These are phyloP conservation scores for Hermaeophaga mercurialis DNA, from an alignment of 2,888 invertebrate genomes.

Conservation along the genomic window DNA sequence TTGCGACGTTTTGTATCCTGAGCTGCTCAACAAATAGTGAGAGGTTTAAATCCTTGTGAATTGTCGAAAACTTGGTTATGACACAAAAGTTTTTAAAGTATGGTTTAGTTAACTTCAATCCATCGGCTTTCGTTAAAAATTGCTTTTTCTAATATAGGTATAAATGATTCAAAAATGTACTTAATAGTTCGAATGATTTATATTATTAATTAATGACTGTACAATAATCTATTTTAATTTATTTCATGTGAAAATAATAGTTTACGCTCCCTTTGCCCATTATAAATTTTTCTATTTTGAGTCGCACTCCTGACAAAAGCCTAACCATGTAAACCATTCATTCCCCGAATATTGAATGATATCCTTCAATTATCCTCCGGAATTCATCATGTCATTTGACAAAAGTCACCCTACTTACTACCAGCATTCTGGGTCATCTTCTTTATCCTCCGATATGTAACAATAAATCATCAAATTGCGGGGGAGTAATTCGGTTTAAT, in stretches of 20 bases:
- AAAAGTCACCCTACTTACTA: conserved; percentile 33
- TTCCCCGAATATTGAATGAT: conserved; percentile 31
- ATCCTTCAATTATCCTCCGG: conserved; percentile 32
- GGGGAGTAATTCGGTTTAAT: conserved; percentile 47
- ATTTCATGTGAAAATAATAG: neutral
- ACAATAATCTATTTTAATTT: no score
- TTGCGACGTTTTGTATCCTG: conserved; percentile 3
- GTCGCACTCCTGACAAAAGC: conserved; percentile 28
- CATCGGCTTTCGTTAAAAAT: neutral
- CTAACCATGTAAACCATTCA: conserved; percentile 33
- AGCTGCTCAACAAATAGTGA: conserved; percentile 14
- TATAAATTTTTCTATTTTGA: neutral
- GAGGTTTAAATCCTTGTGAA: conserved; percentile 5
- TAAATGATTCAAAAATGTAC: no score
- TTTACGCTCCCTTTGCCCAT: neutral
- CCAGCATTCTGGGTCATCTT: conserved; percentile 39
- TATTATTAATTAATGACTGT: no score
- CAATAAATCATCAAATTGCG: conserved; percentile 48
- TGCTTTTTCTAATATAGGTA: no score
- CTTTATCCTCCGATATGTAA: conserved; percentile 22
- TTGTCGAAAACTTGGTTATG: neutral
- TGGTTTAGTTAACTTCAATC: neutral
- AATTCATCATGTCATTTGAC: conserved; percentile 32
- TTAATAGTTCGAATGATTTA: no score
- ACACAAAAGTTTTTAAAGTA: neutral